Evolutionary conservation across 2,888 invertebrate genomes (phyloP), one percentile per base, ranked within the genome.

Genomic region (Cantharis lateralis): DNA sequence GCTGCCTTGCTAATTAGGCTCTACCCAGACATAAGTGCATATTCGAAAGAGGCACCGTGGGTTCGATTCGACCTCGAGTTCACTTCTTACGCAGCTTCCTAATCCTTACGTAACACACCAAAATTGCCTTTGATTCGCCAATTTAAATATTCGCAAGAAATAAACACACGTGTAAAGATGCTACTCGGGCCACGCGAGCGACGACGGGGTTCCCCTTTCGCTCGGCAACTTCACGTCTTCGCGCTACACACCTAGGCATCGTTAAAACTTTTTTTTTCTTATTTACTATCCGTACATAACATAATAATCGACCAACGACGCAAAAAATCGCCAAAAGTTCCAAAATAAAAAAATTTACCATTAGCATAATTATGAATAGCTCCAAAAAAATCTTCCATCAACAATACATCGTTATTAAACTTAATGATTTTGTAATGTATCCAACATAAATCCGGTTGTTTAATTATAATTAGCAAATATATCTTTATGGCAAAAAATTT

Each of bases 21-120:
- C 68, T 69, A 77, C 77, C 72, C 72, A 76, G 79, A 77, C 76
- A 77, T 71, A 76, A 75, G 74, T 77, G 77, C 77, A 77, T 77
- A 68, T 66, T 68, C 48, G 68, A 62, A 71, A 64, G 74, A 71
- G 77, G 77, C 77, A 72, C 77, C 77, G 74, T 74, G 77, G 77
- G 77, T 73, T 64, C 64, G 70, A 66, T 18, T 70, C 68, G 26
- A 61, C 32, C 28, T 20, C 32, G 70, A 15, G 62, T 18, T n/a
- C 28, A 10, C 70, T 13, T 48, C 28, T 18, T 28, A 68, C 68
- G 68, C 68, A 68, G 64, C 64, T 64, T 64, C 64, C 68, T 28
- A 68, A 24, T 68, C 26, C 68, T 68, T 68, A 68, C 68, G 24
- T 48, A 68, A 63, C 20, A 15, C 7, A 68, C 15, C 26, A 28